Base-by-base conservation (phyloP, 2,113 vertebrate species). In the Lonchura striata region DNA sequence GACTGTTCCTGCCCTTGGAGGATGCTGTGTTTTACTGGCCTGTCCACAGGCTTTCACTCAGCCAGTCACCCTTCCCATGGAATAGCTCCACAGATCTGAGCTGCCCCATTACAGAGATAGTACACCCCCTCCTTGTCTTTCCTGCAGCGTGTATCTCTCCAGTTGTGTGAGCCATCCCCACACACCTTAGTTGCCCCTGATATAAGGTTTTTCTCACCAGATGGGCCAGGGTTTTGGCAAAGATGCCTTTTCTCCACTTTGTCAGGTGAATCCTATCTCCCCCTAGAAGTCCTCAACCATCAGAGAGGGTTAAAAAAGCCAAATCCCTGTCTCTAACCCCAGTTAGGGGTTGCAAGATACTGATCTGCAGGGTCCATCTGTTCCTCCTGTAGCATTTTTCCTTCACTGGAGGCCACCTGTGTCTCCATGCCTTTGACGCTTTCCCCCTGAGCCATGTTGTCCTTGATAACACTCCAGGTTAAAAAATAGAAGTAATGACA, bases 21-120 rank as follows among this genome's bases (percentile, higher is more conserved):
- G 21, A 59, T 86, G 57, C 37, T 79, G 47, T 61, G 21, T 60
- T 78, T 88, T 65, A 39, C 46, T 78, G 86, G 41, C 20, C 3
- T 56, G 25, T 60, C 33, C 44, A 37, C 20, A 61, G 71, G 56
- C 37, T 94, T 13, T 82, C 35, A 49, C 35, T 63, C 69, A 84
- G 49, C 35, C 59, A n/a, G 35, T 72, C 0, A 0, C 17, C 24
- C 21, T 24, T 70, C 24, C 47, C 9, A 5, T 61, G 35, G 50
- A 79, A n/a, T 10, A 86, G 50, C 44, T 82, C 61, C 57, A 15
- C 15, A 60, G 15, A 31, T 60, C 77, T 84, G 85, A 77, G 53
- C 39, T 80, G 49, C 30, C 31, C 15, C 4, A 9, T 71, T 31
- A 28, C 31, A 76, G 46, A 49, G 28, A 19, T 4, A 76, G 39